phyloP scores from a whole-genome alignment of 2,113 vertebrate genomes.

The Leucosticte australis region DNA sequence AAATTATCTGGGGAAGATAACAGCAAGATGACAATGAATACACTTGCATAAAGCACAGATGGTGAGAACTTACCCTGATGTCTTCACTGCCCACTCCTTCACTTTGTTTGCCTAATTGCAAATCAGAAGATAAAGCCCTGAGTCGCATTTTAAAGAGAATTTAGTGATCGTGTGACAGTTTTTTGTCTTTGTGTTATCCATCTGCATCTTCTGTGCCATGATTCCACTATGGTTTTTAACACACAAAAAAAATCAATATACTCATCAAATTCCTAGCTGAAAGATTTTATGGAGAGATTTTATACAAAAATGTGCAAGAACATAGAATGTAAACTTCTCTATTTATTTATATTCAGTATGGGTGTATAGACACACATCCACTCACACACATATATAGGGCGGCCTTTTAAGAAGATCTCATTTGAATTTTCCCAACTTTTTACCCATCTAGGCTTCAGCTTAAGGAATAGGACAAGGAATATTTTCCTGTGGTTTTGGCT shows the following conservation, averaged over 20 bases:
- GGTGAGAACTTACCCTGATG: not conserved
- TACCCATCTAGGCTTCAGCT: not conserved
- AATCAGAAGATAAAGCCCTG: not conserved
- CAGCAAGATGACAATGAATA: not conserved
- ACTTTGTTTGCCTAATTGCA: not conserved
- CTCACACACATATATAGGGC: too few relatives aligned
- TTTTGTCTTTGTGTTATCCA: not conserved
- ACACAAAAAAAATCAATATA: not conserved
- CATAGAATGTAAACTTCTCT: not conserved
- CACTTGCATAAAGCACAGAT: not conserved
- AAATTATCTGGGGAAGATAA: not conserved
- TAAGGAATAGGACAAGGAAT: not conserved
- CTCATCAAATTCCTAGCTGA: not conserved
- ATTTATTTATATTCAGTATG: not conserved
- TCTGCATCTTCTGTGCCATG: not conserved
- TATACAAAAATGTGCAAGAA: not conserved
- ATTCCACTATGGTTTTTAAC: not conserved
- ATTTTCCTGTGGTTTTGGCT: not conserved
- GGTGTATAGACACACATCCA: not conserved
- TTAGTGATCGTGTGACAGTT: not conserved
- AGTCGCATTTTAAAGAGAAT: not conserved
- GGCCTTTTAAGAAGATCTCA: not conserved
- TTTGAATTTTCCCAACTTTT: not conserved
- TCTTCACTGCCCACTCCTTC: not conserved
- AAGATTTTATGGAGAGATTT: not conserved